A percentile compares a stretch with the other conserved stretches of the same genome.
Conservation (phyloP, 2,888 invertebrate species). For the Ormyrus pomaceus region DNA sequence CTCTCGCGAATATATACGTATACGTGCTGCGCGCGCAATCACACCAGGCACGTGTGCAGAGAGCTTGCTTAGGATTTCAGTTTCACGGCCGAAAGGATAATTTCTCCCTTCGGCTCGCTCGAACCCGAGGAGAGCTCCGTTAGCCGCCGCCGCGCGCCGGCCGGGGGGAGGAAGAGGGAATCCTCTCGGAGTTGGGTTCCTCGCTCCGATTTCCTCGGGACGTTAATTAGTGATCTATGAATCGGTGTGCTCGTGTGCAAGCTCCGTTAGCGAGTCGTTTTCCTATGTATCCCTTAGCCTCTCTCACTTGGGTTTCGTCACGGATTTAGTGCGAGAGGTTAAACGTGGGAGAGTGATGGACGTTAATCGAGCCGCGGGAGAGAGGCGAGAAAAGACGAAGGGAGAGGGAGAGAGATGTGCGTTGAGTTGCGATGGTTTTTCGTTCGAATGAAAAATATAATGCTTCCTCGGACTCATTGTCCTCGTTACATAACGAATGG, state of each 20-base stretch:
- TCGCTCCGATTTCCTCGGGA: constrained; percentile 51
- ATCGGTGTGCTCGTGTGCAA: constrained; percentile 3
- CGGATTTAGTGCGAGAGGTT: constrained; percentile 24
- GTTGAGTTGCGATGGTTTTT: not conserved
- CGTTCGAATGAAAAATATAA: not conserved
- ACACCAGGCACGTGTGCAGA: constrained; percentile 6
- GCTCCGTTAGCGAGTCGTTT: constrained; percentile 39
- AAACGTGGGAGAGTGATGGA: constrained; percentile 29
- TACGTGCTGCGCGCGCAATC: constrained; percentile 22
- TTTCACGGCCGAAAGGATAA: constrained; percentile 67
- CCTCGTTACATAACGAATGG: not conserved
- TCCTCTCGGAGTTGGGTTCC: not conserved
- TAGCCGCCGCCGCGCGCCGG: constrained; percentile 3
- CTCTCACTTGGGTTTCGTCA: constrained; percentile 36
- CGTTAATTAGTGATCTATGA: constrained; percentile 52
- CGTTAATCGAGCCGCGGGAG: constrained; percentile 29
- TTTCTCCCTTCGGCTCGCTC: constrained; percentile 30
- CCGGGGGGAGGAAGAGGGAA: not conserved
- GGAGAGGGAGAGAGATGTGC: not conserved
- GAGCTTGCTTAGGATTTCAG: constrained; percentile 61
- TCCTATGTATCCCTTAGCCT: not conserved
- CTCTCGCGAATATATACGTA: not conserved
- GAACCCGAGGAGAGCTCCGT: constrained; percentile 17
- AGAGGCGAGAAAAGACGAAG: not conserved
- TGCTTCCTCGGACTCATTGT: not conserved